Evolutionary conservation across 2,797 vertebrate species (phyloP).

Genomic region (Glossophaga mutica): DNA sequence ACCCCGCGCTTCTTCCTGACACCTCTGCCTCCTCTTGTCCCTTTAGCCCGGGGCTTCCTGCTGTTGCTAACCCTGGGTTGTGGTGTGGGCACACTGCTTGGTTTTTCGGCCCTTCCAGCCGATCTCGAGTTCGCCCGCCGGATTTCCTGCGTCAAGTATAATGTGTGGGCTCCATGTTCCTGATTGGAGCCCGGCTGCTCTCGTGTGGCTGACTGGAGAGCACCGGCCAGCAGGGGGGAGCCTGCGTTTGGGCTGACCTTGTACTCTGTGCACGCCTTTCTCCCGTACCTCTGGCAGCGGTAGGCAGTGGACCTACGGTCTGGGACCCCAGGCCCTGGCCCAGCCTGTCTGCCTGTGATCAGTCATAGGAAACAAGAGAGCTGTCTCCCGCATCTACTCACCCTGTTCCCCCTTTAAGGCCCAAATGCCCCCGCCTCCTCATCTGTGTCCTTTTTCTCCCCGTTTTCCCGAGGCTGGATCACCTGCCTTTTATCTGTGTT

Average conservation of each 20-base stretch:
- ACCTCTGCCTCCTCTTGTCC: not conserved
- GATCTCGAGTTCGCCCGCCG: not conserved
- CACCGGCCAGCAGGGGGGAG: rapidly evolving
- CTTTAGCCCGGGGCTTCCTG: not conserved
- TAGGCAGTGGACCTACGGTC: not conserved
- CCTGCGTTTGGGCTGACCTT: rapidly evolving
- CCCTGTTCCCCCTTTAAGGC: not conserved
- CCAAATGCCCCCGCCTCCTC: not conserved
- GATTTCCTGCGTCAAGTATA: not conserved
- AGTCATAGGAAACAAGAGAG: not conserved
- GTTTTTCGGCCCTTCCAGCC: not conserved
- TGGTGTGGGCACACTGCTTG: not conserved
- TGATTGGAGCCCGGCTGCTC: not conserved
- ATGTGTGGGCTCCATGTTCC: not conserved
- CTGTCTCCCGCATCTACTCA: not conserved
- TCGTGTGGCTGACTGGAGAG: not conserved
- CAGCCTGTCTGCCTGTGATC: not conserved
- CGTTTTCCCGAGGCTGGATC: not conserved
- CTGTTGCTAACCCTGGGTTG: not conserved
- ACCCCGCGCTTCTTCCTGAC: not conserved
- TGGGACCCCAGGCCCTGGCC: not conserved
- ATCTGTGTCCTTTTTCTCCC: not conserved
- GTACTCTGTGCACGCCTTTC: not conserved
- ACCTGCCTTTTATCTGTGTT: not conserved
- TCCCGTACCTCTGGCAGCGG: not conserved